Conservation (phyloP, 2,797 vertebrate species). For the Menidia menidia region DNA sequence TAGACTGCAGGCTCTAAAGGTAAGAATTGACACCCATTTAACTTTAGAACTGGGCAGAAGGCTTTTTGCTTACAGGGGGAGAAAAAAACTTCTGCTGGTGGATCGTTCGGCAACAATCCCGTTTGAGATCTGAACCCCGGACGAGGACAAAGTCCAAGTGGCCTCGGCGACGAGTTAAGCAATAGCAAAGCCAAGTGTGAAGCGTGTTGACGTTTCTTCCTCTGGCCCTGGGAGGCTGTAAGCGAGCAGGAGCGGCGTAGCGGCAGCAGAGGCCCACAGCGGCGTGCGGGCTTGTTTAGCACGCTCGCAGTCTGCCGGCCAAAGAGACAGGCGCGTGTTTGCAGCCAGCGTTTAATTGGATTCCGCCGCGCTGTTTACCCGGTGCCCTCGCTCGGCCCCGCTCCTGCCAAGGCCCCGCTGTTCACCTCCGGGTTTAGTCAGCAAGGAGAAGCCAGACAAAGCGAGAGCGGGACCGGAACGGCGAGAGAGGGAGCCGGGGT, state of each 20-base stretch:
- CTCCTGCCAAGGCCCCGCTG: conserved; percentile 60
- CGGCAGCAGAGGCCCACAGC: conserved; percentile 29
- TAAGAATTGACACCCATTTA: conserved; percentile 42
- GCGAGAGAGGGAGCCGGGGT: conserved; percentile 29
- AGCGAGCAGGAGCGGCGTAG: conserved; percentile 59
- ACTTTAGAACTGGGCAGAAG: too few relatives aligned
- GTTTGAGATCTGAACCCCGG: conserved; percentile 36
- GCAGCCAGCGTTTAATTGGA: conserved; percentile 47
- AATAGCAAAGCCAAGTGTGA: conserved; percentile 60
- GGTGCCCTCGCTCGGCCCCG: conserved; percentile 60
- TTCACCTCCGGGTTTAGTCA: conserved; percentile 67
- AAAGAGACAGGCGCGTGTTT: conserved; percentile 17
- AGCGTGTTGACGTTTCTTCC: conserved; percentile 68
- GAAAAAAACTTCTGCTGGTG: neutral
- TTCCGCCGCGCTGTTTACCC: conserved; percentile 61
- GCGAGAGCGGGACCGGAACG: conserved; percentile 36
- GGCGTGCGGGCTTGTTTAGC: conserved; percentile 8
- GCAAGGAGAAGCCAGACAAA: conserved; percentile 44
- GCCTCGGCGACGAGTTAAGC: conserved; percentile 27
- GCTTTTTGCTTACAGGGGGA: too few relatives aligned
- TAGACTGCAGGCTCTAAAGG: conserved; percentile 91
- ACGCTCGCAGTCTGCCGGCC: conserved; percentile 23
- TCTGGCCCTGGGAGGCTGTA: conserved; percentile 60
- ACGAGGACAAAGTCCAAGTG: conserved; percentile 47
- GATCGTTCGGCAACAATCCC: conserved; percentile 4